Conservation (phyloP, 2,888 invertebrate genomes). For the Molanna angustata region DNA sequence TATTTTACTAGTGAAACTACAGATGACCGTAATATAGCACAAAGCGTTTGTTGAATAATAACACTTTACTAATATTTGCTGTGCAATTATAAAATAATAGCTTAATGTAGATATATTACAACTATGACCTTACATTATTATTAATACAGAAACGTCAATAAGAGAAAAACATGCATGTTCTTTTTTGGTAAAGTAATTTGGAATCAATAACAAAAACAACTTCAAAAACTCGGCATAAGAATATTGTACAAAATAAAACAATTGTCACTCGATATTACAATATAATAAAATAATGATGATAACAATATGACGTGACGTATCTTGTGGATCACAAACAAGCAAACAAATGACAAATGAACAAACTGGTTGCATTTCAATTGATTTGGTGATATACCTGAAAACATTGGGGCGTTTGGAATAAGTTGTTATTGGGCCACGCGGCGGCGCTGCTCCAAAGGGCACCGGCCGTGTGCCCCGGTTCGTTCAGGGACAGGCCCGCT, state of each 20-base stretch:
- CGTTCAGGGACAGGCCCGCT: slow-evolving; percentile 37
- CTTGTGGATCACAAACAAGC: slow-evolving; percentile 14
- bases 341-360: slow-evolving; percentile 16
- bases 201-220: slow-evolving; percentile 11
- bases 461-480: slow-evolving; percentile 41
- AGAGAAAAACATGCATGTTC: slow-evolving; percentile 23
- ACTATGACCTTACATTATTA: too few relatives aligned
- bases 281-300: not conserved
- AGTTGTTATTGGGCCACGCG: slow-evolving; percentile 40
- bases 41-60: too few relatives aligned
- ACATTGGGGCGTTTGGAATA: slow-evolving; percentile 53
- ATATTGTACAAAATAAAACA: slow-evolving; percentile 2
- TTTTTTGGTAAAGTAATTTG: slow-evolving; percentile 24
- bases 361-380: slow-evolving; percentile 41
- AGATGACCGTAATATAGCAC: too few relatives aligned
- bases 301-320: slow-evolving; percentile 2
- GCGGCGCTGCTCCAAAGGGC: slow-evolving; percentile 50
- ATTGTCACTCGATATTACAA: slow-evolving; percentile 1
- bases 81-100: too few relatives aligned
- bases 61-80: too few relatives aligned
- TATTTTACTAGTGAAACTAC: too few relatives aligned
- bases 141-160: slow-evolving; percentile 17
- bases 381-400: slow-evolving; percentile 59
- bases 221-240: slow-evolving; percentile 7
- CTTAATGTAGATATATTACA: too few relatives aligned